phyloP scores from a whole-genome alignment of 2,888 invertebrate genomes.

The Morpho helenor region DNA sequence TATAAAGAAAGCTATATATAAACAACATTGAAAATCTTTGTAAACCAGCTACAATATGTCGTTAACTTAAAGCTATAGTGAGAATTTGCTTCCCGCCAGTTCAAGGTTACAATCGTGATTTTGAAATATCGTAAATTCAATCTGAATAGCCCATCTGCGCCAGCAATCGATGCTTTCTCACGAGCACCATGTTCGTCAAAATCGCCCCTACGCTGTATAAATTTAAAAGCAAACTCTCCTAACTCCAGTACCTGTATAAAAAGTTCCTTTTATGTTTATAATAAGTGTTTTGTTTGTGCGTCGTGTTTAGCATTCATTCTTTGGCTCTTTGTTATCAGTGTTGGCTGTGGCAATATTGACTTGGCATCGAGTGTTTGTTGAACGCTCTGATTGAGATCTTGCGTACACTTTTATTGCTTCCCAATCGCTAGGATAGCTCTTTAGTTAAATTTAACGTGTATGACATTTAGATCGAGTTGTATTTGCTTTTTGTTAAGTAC shows the following conservation, averaged over 20 bases:
- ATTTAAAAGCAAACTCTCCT: constrained; percentile 18
- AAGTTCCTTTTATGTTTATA: constrained; percentile 35
- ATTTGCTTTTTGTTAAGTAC: neutral
- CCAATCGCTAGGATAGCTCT: constrained; percentile 21
- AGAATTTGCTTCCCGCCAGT: constrained; percentile 62
- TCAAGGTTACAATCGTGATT: constrained; percentile 72
- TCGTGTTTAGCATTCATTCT: constrained; percentile 65
- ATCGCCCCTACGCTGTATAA: constrained; percentile 13
- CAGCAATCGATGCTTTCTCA: constrained; percentile 63
- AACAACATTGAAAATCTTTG: neutral
- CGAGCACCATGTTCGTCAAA: constrained; percentile 37
- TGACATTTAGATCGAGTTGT: neutral
- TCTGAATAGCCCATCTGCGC: constrained; percentile 56
- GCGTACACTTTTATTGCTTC: constrained; percentile 33
- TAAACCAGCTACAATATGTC: constrained; percentile 12
- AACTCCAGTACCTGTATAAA: constrained; percentile 26
- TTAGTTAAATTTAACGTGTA: neutral
- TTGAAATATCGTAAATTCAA: constrained; percentile 71
- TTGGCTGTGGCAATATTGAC: constrained; percentile 64
- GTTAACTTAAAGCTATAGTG: constrained; percentile 36
- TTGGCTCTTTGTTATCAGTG: constrained; percentile 68
- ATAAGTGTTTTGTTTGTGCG: constrained; percentile 59
- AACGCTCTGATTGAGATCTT: constrained; percentile 35
- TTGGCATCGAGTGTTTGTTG: constrained; percentile 42
- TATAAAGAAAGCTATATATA: neutral